Evolutionary conservation across 2,113 vertebrate species (phyloP).

Genomic region (Mobula hypostoma): DNA sequence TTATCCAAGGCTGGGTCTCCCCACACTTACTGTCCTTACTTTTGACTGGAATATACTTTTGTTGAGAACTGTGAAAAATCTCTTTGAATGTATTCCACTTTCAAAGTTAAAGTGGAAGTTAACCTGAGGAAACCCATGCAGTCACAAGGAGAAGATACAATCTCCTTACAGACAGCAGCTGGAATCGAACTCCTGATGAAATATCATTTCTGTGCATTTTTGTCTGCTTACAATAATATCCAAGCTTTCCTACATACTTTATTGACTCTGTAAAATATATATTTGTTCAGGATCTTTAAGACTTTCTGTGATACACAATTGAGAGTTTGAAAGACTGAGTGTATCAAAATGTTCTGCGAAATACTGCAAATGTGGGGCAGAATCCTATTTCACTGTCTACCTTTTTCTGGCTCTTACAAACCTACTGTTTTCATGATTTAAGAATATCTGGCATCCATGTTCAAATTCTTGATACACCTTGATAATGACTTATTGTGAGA

Average conservation of each 20-base stretch:
- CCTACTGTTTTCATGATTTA: conserved; percentile 19
- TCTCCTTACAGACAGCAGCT: no score
- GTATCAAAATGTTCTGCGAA: not conserved
- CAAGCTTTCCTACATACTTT: not conserved
- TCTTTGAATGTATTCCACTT: no score
- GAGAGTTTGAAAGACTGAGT: not conserved
- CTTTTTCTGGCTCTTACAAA: not conserved
- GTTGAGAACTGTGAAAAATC: no score
- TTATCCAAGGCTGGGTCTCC: no score
- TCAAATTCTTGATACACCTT: not conserved
- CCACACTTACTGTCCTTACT: no score
- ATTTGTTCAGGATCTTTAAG: not conserved
- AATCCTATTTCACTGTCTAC: not conserved
- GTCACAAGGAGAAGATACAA: no score
- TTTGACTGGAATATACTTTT: no score
- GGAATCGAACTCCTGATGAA: no score
- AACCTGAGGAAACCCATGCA: no score
- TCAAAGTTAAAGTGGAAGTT: no score
- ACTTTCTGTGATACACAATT: not conserved
- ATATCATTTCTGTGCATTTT: not conserved
- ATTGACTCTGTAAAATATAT: not conserved
- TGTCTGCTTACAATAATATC: not conserved
- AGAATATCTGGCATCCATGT: conserved; percentile 10
- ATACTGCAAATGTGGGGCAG: not conserved
- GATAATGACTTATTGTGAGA: conserved; percentile 24